phyloP scores from a whole-genome alignment of 2,888 invertebrate genomes.

The Ceramica pisi region DNA sequence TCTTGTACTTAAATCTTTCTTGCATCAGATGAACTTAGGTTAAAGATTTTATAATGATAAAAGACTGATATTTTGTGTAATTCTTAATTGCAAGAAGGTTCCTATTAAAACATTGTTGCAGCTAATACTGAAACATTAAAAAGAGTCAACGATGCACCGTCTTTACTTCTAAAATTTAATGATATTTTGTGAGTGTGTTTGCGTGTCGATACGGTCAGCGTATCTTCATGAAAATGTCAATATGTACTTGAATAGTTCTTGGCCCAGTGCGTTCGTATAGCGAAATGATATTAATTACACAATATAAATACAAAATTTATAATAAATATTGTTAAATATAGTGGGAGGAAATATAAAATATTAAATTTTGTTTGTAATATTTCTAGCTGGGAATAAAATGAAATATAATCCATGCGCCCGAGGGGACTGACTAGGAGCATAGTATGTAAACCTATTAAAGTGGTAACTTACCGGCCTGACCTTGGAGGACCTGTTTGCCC shows the following conservation, averaged over 20 bases:
- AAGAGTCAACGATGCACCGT: not conserved
- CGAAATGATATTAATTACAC: slow-evolving; percentile 25
- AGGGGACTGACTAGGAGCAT: not conserved
- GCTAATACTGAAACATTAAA: not conserved
- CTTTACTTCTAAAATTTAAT: not conserved
- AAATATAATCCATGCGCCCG: slow-evolving; percentile 25
- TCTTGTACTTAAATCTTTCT: not conserved
- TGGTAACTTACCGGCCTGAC: slow-evolving; percentile 90
- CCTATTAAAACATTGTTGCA: not conserved
- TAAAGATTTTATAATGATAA: not conserved
- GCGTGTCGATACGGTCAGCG: not conserved
- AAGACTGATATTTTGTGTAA: not conserved
- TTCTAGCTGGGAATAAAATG: slow-evolving; percentile 11
- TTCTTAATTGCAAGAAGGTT: not conserved
- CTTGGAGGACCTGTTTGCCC: slow-evolving; percentile 93
- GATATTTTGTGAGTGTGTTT: not conserved
- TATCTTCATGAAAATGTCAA: not conserved
- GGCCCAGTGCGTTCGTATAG: slow-evolving; percentile 31
- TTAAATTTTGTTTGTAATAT: not conserved
- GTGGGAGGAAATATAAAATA: not conserved
- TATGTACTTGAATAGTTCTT: slow-evolving; percentile 3
- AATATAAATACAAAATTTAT: slow-evolving; percentile 10
- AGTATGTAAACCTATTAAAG: not conserved
- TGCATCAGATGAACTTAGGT: not conserved
- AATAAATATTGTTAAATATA: slow-evolving; percentile 18